phyloP scores from a whole-genome alignment of 2,797 vertebrate species.

The Phylloscopus collybita region DNA sequence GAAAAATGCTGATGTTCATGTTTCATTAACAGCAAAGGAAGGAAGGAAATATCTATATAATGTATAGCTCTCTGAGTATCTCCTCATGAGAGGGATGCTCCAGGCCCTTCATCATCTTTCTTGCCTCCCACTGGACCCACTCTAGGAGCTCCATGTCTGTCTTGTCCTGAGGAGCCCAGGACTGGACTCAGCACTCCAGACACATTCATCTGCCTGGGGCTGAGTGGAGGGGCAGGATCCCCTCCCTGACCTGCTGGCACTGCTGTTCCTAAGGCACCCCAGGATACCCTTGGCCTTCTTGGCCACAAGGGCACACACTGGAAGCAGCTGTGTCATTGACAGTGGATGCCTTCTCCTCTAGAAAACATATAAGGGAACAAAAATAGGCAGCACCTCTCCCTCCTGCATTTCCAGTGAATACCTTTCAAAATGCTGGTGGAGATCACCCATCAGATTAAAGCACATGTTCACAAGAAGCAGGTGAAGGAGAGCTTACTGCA shows the following conservation, averaged over 20 bases:
- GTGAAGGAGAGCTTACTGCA: not conserved
- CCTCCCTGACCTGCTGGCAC: not conserved
- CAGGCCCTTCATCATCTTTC: not conserved
- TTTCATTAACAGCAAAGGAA: not conserved
- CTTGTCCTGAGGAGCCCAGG: not conserved
- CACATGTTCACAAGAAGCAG: not conserved
- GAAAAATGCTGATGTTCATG: not conserved
- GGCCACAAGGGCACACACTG: not conserved
- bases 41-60: not conserved
- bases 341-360: not conserved
- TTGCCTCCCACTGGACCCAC: not conserved
- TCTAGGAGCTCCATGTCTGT: not conserved
- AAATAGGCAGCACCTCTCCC: not conserved
- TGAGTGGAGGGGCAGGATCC: not conserved
- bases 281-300: not conserved
- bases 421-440: not conserved
- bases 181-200: not conserved
- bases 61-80: not conserved
- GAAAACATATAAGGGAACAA: not conserved
- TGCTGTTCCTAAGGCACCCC: not conserved
- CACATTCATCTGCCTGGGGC: no score
- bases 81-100: not conserved
- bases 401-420: not conserved
- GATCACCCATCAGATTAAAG: not conserved
- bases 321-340: not conserved